Conservation (phyloP, 2,888 invertebrate species). For the Ophonus ardosiacus region DNA sequence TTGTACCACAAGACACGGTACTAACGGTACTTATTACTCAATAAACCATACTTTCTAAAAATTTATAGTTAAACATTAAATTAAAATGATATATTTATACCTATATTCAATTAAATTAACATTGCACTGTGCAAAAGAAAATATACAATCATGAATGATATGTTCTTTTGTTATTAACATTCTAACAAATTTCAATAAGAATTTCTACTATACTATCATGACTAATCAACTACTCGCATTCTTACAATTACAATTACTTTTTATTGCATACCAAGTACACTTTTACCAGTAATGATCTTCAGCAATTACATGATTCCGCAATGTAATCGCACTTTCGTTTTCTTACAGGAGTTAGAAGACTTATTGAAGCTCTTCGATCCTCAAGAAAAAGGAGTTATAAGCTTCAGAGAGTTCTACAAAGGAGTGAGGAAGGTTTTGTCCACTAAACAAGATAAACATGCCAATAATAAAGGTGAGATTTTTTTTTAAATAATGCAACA, state of each 20-base stretch:
- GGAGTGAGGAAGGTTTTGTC: constrained; percentile 67
- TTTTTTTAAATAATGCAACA: neutral
- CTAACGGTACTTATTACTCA: too few relatives aligned
- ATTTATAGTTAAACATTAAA: too few relatives aligned
- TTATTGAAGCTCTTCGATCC: constrained; percentile 69
- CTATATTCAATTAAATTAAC: too few relatives aligned
- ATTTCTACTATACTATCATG: neutral
- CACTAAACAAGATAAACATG: neutral
- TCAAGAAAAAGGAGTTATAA: constrained; percentile 68
- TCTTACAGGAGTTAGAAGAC: constrained; percentile 68
- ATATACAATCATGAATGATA: neutral
- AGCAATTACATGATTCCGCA: neutral
- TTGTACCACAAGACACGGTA: too few relatives aligned
- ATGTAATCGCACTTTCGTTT: neutral
- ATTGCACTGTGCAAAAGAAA: neutral
- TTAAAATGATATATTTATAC: too few relatives aligned
- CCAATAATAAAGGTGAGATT: constrained; percentile 26
- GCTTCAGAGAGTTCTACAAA: constrained; percentile 70
- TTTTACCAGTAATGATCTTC: constrained; percentile 15
- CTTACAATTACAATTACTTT: constrained; percentile 21
- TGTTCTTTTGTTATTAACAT: neutral
- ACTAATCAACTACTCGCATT: constrained; percentile 15
- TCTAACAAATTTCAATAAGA: neutral
- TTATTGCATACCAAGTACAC: neutral
- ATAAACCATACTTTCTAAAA: too few relatives aligned